phyloP scores from a whole-genome alignment of 2,113 vertebrate genomes.

The Rynchops niger region DNA sequence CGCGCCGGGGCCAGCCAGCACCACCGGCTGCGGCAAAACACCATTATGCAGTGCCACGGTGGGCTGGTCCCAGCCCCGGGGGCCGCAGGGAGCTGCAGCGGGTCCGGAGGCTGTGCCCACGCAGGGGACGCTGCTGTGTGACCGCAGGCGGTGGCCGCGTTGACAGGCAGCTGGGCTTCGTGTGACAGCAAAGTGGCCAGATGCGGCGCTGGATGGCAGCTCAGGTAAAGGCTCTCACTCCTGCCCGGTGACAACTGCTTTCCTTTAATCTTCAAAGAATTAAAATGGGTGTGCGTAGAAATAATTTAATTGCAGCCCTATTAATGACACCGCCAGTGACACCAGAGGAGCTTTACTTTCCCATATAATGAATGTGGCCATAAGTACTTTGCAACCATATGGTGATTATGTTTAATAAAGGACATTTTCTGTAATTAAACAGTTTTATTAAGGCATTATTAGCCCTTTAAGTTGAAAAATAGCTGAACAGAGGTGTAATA shows the following conservation, averaged over 20 bases:
- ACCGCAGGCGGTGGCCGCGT: accelerated
- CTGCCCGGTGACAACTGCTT: accelerated
- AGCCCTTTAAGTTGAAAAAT: conserved; percentile 58
- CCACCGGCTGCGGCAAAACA: accelerated
- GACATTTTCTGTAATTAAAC: conserved; percentile 51
- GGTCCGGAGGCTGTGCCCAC: accelerated
- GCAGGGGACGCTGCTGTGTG: neutral
- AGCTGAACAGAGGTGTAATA: conserved; percentile 15
- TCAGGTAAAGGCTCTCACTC: neutral
- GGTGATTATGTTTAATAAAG: conserved; percentile 40
- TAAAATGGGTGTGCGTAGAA: accelerated
- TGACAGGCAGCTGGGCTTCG: accelerated
- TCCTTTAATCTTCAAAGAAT: neutral
- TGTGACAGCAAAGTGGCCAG: accelerated
- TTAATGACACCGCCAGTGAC: neutral
- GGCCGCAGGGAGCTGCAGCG: accelerated
- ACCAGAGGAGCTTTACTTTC: neutral
- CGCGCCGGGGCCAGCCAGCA: accelerated
- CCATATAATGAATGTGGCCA: neutral
- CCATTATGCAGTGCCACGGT: accelerated
- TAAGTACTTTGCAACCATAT: conserved; percentile 18
- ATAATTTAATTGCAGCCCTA: neutral
- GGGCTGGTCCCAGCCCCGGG: no score
- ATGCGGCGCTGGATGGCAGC: neutral
- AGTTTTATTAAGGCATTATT: conserved; percentile 61